These are phyloP conservation scores for Trissolcus basalis DNA, from an alignment of 1,140 invertebrate species.

Conservation along the genomic window DNA sequence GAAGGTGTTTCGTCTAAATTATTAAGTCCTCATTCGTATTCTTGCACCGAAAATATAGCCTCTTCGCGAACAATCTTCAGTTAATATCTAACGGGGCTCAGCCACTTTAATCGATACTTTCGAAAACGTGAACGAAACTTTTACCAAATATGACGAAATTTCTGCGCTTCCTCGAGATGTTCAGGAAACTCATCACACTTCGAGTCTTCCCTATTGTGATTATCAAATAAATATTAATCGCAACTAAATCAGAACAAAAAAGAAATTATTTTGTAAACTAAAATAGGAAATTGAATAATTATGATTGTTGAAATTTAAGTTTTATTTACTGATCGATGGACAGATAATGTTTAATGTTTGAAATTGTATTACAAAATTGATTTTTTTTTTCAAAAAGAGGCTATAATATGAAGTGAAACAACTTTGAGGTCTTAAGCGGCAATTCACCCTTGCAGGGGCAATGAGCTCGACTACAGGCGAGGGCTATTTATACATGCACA, in stretches of 20 bases:
- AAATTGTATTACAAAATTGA: background rate
- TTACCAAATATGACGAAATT: conserved; percentile 35
- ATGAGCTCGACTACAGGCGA: conserved; percentile 27
- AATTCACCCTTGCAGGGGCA: conserved; percentile 51
- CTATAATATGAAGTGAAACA: conserved; percentile 49
- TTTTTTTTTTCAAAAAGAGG: conserved; percentile 39
- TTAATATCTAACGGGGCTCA: conserved; percentile 41
- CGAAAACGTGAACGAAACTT: conserved; percentile 39
- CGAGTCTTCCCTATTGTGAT: background rate
- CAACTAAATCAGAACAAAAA: no score
- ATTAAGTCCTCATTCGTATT: conserved; percentile 32
- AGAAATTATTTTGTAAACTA: no score
- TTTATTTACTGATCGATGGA: no score
- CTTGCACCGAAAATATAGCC: conserved; percentile 19
- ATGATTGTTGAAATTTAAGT: no score
- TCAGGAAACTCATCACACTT: background rate
- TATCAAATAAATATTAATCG: background rate
- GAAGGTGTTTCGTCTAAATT: conserved; percentile 31
- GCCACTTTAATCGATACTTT: conserved; percentile 30
- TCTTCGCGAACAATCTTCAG: conserved; percentile 20
- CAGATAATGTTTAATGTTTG: no score
- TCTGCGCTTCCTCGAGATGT: background rate
- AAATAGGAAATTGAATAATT: no score
- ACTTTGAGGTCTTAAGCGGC: conserved; percentile 48
- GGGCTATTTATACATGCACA: conserved; percentile 1